Evolutionary conservation across 1,140 invertebrate genomes (phyloP), one percentile per base, ranked within the genome.

Genomic region (Pygmarrhopalites habei): DNA sequence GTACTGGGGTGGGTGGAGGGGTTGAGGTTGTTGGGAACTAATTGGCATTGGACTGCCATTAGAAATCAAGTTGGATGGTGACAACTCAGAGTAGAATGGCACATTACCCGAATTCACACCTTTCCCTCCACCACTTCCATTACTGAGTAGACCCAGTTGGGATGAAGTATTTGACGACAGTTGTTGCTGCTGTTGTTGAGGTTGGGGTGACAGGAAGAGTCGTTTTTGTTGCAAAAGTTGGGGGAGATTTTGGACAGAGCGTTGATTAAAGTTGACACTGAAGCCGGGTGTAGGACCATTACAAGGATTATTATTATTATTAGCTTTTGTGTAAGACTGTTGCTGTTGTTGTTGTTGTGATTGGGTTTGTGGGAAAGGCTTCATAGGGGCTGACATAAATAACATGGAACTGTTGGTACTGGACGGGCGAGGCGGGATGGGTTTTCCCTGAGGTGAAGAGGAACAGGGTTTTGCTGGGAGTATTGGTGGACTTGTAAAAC

Each of bases 171-270:
- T 25, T 12, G 51, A 26, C 51, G 10, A 25, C 15, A 19, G 14
- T 28, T 12, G 51, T 12, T 47, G 35, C 29, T 46, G 41, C 23
- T 59, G 53, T 39, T 67, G 64, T 30, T 66, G 46, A 26, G 64
- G 67, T 55, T 65, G 68, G 44, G 71, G 65, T 25, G 68, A 67
- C 23, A 68, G 56, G 43, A 70, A 65, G 19, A 64, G 44, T 66
- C 66, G 12, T 51, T 60, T 60, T 51, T 59, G 64, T 44, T 61
- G 69, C 44, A 66, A 51, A 21, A 67, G 57, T 28, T 66, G 66
- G 2, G 63, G 69, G 19, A 66, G 62, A 61, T 64, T 68, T 47
- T 67, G 65, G 35, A 67, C 68, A 25, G 64, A 65, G 7, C 65
- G 62, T 23, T 63, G 70, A 59, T 46, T 66, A 17, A 60, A 49